Evolutionary conservation across 2,797 vertebrate species (phyloP).

Genomic region (Tragopan temminckii): DNA sequence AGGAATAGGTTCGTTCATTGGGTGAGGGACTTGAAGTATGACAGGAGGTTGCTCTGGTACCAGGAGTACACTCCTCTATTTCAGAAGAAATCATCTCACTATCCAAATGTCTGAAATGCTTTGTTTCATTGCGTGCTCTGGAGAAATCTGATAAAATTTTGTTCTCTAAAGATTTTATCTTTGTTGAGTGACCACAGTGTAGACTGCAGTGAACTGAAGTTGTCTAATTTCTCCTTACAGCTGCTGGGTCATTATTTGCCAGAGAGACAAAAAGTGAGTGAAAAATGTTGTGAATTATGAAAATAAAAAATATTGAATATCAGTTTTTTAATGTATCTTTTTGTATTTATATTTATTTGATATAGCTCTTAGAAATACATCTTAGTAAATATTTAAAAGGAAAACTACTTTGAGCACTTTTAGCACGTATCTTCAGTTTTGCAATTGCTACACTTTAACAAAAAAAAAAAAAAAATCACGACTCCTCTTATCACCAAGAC

Average conservation of each 20-base stretch:
- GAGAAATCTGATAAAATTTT: neutral
- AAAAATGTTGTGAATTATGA: neutral
- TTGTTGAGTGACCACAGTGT: neutral
- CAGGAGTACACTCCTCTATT: neutral
- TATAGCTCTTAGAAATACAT: neutral
- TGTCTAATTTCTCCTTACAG: neutral
- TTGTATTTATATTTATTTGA: neutral
- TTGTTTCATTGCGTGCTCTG: neutral
- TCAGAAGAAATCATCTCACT: neutral
- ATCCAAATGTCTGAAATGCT: neutral
- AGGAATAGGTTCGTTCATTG: neutral
- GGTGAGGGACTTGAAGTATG: neutral
- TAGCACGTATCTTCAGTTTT: neutral
- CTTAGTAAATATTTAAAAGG: neutral
- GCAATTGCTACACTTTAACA: neutral
- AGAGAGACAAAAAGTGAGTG: neutral
- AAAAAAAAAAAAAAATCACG: constrained; percentile 23
- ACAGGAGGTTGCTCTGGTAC: neutral
- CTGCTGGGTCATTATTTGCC: neutral
- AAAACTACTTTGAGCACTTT: neutral
- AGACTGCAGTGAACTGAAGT: neutral
- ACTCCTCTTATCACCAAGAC: fast-evolving
- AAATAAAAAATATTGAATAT: neutral
- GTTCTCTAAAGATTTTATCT: neutral
- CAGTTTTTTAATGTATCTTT: neutral